These are phyloP conservation scores for Helarctos malayanus DNA, from an alignment of 2,797 vertebrate genomes.

Conservation along the genomic window DNA sequence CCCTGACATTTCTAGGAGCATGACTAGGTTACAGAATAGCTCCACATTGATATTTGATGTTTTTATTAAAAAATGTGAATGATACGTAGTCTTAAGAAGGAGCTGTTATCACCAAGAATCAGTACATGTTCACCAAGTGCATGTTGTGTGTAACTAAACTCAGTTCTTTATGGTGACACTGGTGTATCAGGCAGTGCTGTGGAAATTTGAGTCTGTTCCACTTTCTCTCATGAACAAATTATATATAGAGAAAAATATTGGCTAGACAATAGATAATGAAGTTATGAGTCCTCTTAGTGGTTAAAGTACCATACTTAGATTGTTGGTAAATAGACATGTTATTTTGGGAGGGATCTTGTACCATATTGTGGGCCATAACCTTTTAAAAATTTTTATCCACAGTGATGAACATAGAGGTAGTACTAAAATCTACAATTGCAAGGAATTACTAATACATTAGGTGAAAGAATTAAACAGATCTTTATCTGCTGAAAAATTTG, in stretches of 20 bases:
- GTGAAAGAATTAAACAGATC: neutral
- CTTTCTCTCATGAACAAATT: neutral
- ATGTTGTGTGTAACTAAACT: neutral
- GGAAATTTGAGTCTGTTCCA: neutral
- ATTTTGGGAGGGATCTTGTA: neutral
- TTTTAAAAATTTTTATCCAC: neutral
- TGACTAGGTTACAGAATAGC: neutral
- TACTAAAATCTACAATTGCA: neutral
- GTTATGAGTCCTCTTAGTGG: neutral
- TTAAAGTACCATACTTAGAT: neutral
- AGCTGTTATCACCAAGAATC: neutral
- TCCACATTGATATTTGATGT: neutral
- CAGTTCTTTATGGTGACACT: neutral
- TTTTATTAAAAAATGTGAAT: neutral
- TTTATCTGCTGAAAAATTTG: neutral
- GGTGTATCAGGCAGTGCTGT: neutral
- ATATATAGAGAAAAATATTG: neutral
- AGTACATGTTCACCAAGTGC: neutral
- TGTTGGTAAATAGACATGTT: neutral
- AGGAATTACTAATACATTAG: neutral
- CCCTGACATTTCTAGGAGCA: neutral
- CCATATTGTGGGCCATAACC: neutral
- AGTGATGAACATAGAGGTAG: neutral
- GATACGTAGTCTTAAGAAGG: neutral
- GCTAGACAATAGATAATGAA: neutral